Evolutionary conservation across 1,140 invertebrate species (phyloP).

Genomic region (Heterodera schachtii): DNA sequence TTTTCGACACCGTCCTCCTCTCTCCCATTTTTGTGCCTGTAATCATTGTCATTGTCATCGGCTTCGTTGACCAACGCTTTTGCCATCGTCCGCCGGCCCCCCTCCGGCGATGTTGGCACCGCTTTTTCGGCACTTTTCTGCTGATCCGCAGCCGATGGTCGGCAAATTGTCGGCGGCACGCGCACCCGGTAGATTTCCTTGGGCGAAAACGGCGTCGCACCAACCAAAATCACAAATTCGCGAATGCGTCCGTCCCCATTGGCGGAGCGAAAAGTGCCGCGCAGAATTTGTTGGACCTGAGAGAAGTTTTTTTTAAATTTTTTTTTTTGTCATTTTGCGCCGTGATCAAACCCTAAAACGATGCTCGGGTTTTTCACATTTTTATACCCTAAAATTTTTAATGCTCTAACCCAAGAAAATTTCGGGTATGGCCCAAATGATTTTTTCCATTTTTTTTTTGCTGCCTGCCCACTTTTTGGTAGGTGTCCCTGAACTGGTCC

Average conservation of each 20-base stretch:
- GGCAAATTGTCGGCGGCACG: background rate
- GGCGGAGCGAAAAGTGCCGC: slow-evolving; percentile 26
- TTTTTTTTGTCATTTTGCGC: too few species aligned
- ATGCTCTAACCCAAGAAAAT: too few species aligned
- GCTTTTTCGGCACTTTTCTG: background rate
- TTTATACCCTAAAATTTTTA: too few species aligned
- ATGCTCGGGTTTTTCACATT: too few species aligned
- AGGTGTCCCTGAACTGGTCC: slow-evolving; percentile 12
- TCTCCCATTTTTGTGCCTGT: too few species aligned
- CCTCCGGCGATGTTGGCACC: background rate
- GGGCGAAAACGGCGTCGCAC: slow-evolving; percentile 34
- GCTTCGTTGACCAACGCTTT: too few species aligned
- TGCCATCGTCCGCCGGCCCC: too few species aligned
- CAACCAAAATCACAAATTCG: slow-evolving; percentile 35
- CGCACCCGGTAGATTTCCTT: slow-evolving; percentile 38
- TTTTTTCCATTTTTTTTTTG: background rate
- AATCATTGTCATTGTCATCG: too few species aligned
- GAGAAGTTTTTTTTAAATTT: background rate
- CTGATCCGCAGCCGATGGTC: background rate
- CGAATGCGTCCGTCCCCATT: slow-evolving; percentile 27
- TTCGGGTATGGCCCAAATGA: background rate
- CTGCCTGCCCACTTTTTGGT: slow-evolving; percentile 14
- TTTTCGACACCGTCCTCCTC: background rate
- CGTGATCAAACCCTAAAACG: too few species aligned
- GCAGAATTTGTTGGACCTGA: slow-evolving; percentile 26